These are phyloP conservation scores for Halichoerus grypus DNA, from an alignment of 2,113 vertebrate genomes.

Conservation along the genomic window DNA sequence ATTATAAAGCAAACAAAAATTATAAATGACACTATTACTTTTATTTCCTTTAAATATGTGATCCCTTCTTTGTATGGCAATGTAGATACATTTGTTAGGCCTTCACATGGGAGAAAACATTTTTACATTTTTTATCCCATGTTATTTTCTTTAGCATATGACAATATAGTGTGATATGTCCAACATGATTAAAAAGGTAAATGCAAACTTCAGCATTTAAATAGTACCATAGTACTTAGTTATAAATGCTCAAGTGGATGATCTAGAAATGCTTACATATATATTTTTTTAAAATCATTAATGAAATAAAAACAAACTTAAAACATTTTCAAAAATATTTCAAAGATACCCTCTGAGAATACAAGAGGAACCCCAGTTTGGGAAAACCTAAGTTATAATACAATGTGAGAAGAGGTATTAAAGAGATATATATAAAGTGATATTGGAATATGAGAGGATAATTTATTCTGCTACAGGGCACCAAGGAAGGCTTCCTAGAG, in stretches of 20 bases:
- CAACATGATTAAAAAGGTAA: not conserved
- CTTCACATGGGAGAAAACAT: not conserved
- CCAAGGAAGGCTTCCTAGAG: not conserved
- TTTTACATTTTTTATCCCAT: not conserved
- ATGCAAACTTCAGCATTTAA: not conserved
- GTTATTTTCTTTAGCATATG: not conserved
- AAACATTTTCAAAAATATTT: constrained; percentile 21
- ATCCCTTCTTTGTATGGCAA: not conserved
- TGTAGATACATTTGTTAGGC: not conserved
- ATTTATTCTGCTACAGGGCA: not conserved
- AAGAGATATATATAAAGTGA: not conserved
- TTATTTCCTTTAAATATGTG: not conserved
- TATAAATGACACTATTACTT: not conserved
- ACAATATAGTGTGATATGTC: not conserved
- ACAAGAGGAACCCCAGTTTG: not conserved
- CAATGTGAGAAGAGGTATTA: not conserved
- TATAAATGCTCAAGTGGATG: not conserved
- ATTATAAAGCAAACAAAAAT: constrained; percentile 1
- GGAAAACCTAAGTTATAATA: not conserved
- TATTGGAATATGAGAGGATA: not conserved
- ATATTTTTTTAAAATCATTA: not conserved
- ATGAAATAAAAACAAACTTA: not conserved
- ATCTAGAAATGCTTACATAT: not conserved
- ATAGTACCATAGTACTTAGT: not conserved
- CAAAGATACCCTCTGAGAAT: not conserved